phyloP scores from a whole-genome alignment of 2,797 vertebrate genomes.

The Oryzias sinensis region DNA sequence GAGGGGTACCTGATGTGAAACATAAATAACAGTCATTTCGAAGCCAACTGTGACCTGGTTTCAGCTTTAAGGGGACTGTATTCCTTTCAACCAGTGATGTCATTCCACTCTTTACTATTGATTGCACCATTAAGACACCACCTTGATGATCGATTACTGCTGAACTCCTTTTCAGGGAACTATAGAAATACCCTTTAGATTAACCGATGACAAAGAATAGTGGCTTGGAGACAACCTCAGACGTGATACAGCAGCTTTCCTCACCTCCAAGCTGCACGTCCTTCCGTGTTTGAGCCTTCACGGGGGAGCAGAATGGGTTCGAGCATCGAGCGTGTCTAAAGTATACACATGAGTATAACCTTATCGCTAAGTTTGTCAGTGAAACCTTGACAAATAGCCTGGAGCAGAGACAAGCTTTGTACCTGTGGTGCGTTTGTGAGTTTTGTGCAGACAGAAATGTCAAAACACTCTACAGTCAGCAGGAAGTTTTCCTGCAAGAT shows the following conservation, averaged over 20 bases:
- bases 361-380: constrained; percentile 52
- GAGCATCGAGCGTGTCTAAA: constrained; percentile 13
- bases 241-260: background rate
- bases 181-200: constrained; percentile 2
- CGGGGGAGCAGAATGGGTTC: constrained; percentile 4
- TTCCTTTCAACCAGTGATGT: background rate
- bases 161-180: background rate
- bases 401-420: constrained; percentile 30
- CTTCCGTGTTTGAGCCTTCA: constrained; percentile 15
- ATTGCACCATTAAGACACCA: background rate
- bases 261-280: constrained; percentile 6
- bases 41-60: background rate
- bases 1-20: no score
- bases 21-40: no score
- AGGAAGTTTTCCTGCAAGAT: constrained; percentile 43
- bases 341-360: constrained; percentile 27
- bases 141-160: background rate
- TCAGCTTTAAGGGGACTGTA: background rate
- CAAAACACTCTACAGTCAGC: constrained; percentile 52
- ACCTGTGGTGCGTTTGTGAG: constrained; percentile 9
- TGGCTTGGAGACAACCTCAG: background rate
- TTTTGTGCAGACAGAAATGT: constrained; percentile 41
- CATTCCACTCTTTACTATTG: background rate
- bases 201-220: constrained; percentile 3
- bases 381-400: constrained; percentile 53